Base-by-base conservation (phyloP, 1,140 invertebrate species). In the Penaeus japonicus region DNA sequence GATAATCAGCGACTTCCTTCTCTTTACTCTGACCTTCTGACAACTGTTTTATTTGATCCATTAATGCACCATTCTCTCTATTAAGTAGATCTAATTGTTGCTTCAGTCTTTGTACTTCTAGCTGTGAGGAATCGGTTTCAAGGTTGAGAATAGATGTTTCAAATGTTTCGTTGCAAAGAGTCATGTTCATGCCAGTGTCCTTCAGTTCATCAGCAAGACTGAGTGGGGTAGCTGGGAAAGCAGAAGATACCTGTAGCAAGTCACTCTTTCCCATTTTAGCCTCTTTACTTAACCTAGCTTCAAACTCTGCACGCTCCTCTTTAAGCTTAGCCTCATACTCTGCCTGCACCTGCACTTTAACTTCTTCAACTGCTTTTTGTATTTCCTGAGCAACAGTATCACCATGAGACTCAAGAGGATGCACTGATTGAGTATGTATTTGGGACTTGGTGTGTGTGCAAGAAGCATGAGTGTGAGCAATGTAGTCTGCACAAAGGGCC, bases 401-500 rank as follows among this genome's bases (percentile, higher is more conserved):
- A 57, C 5, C 17, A 20, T 5, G 30, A 39, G 57, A 35, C 3
- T 15, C 59, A 35, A 4, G n/a, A 35, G 30, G 27, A 47, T 35
- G 47, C 4, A 80, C 24, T 24, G n/a, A n/a, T 12, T 57, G 18
- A 59, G 39, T 32, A 39, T 77, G 4, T 10, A 4, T 18, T 12
- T 81, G 10, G 3, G 53, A 57, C 10, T 15, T 47, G 47, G 47
- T 47, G 15, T 47, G 47, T 4, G 47, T 47, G 47, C 10, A 47
- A 47, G 70, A 20, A 35, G 32, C 32, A 32, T n/a, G 24, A n/a
- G 27, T 73, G n/a, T 87, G 24, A 54, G 62, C 24, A 24, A 87
- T 54, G 35, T 82, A 82, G 18, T 87, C 85, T 73, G 39, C 35
- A 39, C 20, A 73, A 39, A 87, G 82, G n/a, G 59, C 54, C 27